These are phyloP conservation scores for Cylindroiulus punctatus DNA, from an alignment of 2,888 invertebrate species.

Conservation along the genomic window DNA sequence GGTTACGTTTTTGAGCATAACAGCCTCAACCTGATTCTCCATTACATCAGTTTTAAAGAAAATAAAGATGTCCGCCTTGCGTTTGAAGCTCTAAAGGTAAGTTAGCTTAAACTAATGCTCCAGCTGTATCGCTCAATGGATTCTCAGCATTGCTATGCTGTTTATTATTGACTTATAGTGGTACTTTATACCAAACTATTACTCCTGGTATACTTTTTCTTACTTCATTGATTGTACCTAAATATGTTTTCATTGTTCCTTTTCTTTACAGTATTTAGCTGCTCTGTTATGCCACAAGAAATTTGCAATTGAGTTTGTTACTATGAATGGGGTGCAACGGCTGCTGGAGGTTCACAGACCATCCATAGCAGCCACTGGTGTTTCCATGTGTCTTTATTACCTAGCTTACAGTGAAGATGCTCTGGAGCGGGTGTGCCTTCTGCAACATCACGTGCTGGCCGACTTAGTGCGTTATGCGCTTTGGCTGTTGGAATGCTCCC, in stretches of 20 bases:
- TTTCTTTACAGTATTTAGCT: slow-evolving; percentile 78
- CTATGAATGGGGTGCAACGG: slow-evolving; percentile 84
- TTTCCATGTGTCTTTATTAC: slow-evolving; percentile 95
- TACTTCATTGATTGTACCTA: slow-evolving; percentile 6
- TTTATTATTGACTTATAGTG: too few species aligned
- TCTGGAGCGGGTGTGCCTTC: slow-evolving; percentile 92
- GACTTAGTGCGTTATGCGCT: slow-evolving; percentile 89
- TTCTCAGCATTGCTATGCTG: not conserved
- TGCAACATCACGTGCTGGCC: slow-evolving; percentile 80
- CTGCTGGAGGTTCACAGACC: slow-evolving; percentile 91
- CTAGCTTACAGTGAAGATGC: slow-evolving; percentile 97
- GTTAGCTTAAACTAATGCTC: not conserved
- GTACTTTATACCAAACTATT: too few species aligned
- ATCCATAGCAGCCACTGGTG: slow-evolving; percentile 94
- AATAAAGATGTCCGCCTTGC: slow-evolving; percentile 91
- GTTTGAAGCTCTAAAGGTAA: slow-evolving; percentile 86
- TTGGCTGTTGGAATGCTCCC: slow-evolving; percentile 95
- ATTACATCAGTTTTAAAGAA: slow-evolving; percentile 87
- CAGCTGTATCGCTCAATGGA: not conserved
- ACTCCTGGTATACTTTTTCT: slow-evolving; percentile 13
- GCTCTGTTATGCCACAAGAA: slow-evolving; percentile 97
- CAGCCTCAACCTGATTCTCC: slow-evolving; percentile 88
- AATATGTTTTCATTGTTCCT: slow-evolving; percentile 49
- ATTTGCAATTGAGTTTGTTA: slow-evolving; percentile 95
- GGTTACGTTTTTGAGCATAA: slow-evolving; percentile 93